Evolutionary conservation across 2,888 invertebrate species (phyloP), one percentile per base, ranked within the genome.

Genomic region (Odontocerum albicorne): DNA sequence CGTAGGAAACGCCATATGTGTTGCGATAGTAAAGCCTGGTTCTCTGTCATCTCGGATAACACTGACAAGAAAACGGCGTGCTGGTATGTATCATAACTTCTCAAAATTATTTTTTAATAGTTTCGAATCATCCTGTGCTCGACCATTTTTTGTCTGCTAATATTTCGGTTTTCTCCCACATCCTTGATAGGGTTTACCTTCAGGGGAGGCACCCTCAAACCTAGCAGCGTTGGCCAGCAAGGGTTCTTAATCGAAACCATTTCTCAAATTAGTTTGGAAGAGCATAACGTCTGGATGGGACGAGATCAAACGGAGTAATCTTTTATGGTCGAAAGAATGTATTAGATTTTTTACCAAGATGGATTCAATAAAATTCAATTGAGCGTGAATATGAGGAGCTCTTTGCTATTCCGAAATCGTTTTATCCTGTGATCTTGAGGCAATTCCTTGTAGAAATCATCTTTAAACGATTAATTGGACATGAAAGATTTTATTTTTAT

Each of bases 181-280:
- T 13, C 10, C 4, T 21, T n/a, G 20, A 4, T 20, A 16, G 27
- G 4, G 16, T 27, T 13, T 17, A 7, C 20, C 13, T n/a, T n/a
- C n/a, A n/a, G n/a, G n/a, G n/a, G n/a, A n/a, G n/a, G n/a, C 40
- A 19, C 13, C 20, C 13, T 40, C 20, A 4, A 16, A 15, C 3
- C n/a, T 17, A 15, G 7, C 16, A 38, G 4, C 32, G 45, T 49
- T 49, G 54, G 50, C 53, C 57, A 47, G 32, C 49, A 35, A 36
- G 54, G 50, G 55, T 43, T 36, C 50, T 57, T 57, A 60, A 57
- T 60, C 51, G 60, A 55, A 57, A 51, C 54, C 57, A 60, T 60
- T 60, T 57, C 60, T 55, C 57, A 57, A 60, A 60, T 60, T 60
- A 60, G 60, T 60, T 49, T 40, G 43, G 36, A 33, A 22, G 50